Evolutionary conservation across 2,888 invertebrate genomes (phyloP), one percentile per base, ranked within the genome.

Genomic region (Orgyia antiqua): DNA sequence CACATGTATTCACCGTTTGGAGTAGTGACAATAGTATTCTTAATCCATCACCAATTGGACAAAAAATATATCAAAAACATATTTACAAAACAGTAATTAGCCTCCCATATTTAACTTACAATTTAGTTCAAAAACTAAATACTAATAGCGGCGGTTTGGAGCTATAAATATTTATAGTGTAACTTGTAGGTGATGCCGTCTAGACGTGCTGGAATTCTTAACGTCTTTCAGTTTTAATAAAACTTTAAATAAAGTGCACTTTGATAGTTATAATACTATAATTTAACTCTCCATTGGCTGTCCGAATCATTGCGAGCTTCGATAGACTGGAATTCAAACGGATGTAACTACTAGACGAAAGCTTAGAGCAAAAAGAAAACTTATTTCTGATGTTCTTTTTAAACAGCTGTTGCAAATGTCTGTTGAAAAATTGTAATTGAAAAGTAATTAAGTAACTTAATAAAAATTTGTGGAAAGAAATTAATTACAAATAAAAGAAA

Each of bases 151-250:
- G 9, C 15, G 6, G 15, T 2, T n/a, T 13, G 18, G 12, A 20
- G 13, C 7, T 7, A 25, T 45, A 27, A 36, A 41, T 45, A 39
- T 45, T 53, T 42, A 50, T 32, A 27, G 29, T 23, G 30, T 38
- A 34, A 19, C 33, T 34, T n/a, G n/a, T 25, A 35, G 34, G 29
- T 54, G 27, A 50, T 31, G 20, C 27, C 29, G 49, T 49, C 49
- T 49, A 49, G 49, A 49, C 49, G 29, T 11, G 7, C 5, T 2
- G 33, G 30, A 35, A 45, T 49, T 38, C 31, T 34, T 38, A 38
- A 29, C 23, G 15, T 30, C 28, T 20, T 20, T n/a, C 20, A 20
- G 20, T 5, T 20, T 8, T 20, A 20, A 20, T 20, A 20, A 20
- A 20, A 20, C 18, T 8, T 20, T 20, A 20, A 20, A 20, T n/a